A percentile compares a stretch with the other conserved stretches of the same genome.
Conservation (phyloP, 2,797 vertebrate species). For the Florisuga fusca region DNA sequence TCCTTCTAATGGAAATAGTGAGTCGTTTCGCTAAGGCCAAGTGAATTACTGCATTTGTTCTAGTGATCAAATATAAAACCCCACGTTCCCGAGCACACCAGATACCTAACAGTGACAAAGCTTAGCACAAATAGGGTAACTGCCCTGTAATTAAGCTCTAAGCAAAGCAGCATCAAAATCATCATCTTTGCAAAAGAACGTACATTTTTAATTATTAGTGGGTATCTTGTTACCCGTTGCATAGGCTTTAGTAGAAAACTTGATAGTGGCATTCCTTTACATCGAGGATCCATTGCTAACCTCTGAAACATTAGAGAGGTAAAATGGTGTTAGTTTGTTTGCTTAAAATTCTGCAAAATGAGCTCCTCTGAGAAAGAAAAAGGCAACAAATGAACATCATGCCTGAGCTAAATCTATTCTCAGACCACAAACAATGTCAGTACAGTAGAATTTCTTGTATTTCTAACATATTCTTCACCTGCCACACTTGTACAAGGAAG, state of each 20-base stretch:
- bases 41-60: neutral
- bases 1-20: neutral
- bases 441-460: neutral
- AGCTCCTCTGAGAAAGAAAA: neutral
- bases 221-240: constrained; percentile 97
- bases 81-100: neutral
- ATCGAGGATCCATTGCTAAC: constrained; percentile 95
- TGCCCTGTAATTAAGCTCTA: neutral
- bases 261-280: constrained; percentile 98
- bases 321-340: constrained; percentile 44
- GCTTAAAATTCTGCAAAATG: neutral
- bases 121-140: neutral
- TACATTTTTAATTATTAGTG: constrained; percentile 98
- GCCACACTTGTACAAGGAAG: neutral
- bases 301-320: constrained; percentile 82
- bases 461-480: neutral
- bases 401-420: neutral
- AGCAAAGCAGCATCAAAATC: constrained; percentile 39
- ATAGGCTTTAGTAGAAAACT: constrained; percentile 98
- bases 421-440: neutral
- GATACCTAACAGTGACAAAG: neutral
- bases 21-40: neutral
- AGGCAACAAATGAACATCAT: neutral
- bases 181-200: constrained; percentile 46
- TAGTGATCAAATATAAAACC: neutral